A percentile compares a stretch with the other conserved stretches of the same genome.
Evolutionary conservation across 2,113 vertebrate species (phyloP).

Genomic region (Plecotus auritus): DNA sequence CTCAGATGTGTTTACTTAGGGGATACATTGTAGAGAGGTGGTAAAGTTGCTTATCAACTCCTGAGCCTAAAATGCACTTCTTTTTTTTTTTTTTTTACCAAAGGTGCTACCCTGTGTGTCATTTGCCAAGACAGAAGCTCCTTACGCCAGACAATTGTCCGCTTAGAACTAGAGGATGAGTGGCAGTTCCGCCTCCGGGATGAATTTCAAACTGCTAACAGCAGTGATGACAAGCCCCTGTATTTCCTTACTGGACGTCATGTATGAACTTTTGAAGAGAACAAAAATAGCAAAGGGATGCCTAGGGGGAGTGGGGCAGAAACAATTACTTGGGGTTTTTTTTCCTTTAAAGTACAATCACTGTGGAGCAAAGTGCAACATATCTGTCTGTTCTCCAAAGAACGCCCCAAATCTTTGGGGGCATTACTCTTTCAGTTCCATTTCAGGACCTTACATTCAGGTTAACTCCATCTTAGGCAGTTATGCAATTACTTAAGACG

Average conservation of each 20-base stretch:
- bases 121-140: conserved; percentile 98
- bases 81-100: not conserved
- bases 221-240: conserved; percentile 94
- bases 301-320: conserved; percentile 1
- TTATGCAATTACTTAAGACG: not conserved
- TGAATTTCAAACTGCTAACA: conserved; percentile 98
- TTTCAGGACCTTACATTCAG: conserved; percentile 56
- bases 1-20: not conserved
- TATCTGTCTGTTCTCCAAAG: conserved; percentile 76
- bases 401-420: conserved; percentile 58
- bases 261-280: conserved; percentile 79
- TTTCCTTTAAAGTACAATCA: conserved; percentile 83
- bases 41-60: not conserved
- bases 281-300: not conserved
- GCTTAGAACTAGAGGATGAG: conserved; percentile 95
- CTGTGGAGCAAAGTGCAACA: conserved; percentile 85
- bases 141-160: conserved; percentile 94
- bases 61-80: not conserved
- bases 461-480: conserved; percentile 25
- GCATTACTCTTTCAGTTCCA: conserved; percentile 37
- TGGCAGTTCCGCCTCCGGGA: conserved; percentile 98
- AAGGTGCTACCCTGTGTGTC: conserved; percentile 98
- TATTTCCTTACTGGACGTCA: conserved; percentile 97
- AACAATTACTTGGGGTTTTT: conserved; percentile 30
- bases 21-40: not conserved